Base-by-base conservation (phyloP, 2,888 invertebrate species). In the Apamea anceps region DNA sequence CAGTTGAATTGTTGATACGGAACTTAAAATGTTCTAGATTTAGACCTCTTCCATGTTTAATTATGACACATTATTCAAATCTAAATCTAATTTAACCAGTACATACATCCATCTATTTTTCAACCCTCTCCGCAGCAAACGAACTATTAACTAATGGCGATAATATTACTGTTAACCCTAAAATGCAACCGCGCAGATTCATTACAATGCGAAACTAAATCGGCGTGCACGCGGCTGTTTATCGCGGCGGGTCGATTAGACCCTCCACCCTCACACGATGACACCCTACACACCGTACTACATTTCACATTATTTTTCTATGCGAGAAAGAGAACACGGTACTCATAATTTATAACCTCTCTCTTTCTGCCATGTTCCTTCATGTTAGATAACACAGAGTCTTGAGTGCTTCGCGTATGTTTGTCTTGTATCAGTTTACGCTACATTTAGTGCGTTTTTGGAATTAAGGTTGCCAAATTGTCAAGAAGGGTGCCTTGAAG, bases 361-460 rank as follows among this genome's bases (percentile, higher is more conserved):
- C 91, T 89, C 90, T 79, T 66, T 90, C 90, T 88, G 73, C 70
- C 87, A 74, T 87, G 90, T 88, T 85, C 72, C 83, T 89, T 89
- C 80, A 81, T 81, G 88, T 88, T 79, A 85, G 87, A 91, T 90
- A 87, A 86, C 79, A 89, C 89, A 85, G 91, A 91, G 91, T 91
- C 92, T 92, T 89, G 88, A 91, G 91, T 91, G 90, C 88, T 85
- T 86, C 88, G 87, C 94, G 92, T 93, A 91, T 94, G 94, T 95
- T 94, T 94, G 91, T 88, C 89, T 93, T 94, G 94, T 95, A 95
- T 95, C 94, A 95, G 93, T 94, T 95, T 94, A 95, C 93, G 92
- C 90, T 91, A 94, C 94, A 94, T 94, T 94, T 91, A 91, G 91
- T 90, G 91, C 87, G 92, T 92, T 91, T 91, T 88, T 88, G 88